Evolutionary conservation across 2,888 invertebrate species (phyloP).

Genomic region (Leptopterna dolabrata): DNA sequence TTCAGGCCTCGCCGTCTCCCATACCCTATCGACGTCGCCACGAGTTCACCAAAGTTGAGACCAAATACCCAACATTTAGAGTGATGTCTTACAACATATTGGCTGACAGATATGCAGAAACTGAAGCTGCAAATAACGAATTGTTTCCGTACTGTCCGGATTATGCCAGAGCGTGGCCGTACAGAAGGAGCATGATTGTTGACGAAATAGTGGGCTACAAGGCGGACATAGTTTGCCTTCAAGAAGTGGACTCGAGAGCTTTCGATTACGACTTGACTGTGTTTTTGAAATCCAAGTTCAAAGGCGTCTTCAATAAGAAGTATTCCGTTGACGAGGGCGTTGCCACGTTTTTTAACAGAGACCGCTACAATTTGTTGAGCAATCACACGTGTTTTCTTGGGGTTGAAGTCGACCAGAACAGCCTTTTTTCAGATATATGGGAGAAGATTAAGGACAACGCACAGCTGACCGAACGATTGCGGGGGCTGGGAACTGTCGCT

Average conservation of each 20-base stretch:
- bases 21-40: constrained; percentile 1
- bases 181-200: constrained; percentile 85
- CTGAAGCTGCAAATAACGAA: constrained; percentile 78
- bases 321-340: constrained; percentile 82
- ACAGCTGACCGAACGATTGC: constrained; percentile 66
- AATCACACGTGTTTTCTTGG: constrained; percentile 11
- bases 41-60: not conserved
- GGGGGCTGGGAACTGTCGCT: constrained; percentile 71
- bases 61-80: constrained; percentile 71
- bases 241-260: constrained; percentile 89
- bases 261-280: constrained; percentile 77
- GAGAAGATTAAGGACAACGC: constrained; percentile 72
- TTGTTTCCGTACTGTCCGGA: constrained; percentile 82
- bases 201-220: constrained; percentile 91
- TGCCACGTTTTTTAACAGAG: constrained; percentile 76
- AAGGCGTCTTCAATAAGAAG: constrained; percentile 77
- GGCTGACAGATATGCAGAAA: constrained; percentile 91
- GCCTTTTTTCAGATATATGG: constrained; percentile 73
- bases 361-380: constrained; percentile 31
- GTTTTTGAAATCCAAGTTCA: constrained; percentile 72
- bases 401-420: constrained; percentile 26
- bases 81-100: constrained; percentile 90
- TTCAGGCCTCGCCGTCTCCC: not conserved
- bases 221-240: constrained; percentile 88
- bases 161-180: constrained; percentile 82